These are phyloP conservation scores for Cheilosia grossa DNA, from an alignment of 2,888 invertebrate species.

Conservation along the genomic window DNA sequence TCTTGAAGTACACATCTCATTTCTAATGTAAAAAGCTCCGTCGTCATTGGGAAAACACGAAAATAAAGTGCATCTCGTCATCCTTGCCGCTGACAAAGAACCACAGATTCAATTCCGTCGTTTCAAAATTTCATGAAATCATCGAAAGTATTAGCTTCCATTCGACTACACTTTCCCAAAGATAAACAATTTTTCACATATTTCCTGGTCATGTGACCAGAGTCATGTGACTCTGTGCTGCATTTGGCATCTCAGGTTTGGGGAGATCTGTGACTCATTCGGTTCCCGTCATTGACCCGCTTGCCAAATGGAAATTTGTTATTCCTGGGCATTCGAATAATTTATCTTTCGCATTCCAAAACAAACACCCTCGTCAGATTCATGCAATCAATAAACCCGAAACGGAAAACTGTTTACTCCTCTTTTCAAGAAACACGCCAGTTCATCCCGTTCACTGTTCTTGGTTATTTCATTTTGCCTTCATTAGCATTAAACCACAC, in stretches of 20 bases:
- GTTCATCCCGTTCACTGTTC: background rate
- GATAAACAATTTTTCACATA: slow-evolving; percentile 7
- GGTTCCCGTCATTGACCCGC: slow-evolving; percentile 21
- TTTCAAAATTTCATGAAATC: slow-evolving; percentile 18
- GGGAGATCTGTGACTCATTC: slow-evolving; percentile 10
- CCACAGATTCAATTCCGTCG: too few species aligned
- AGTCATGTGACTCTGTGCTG: slow-evolving; percentile 4
- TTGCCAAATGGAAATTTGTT: slow-evolving; percentile 36
- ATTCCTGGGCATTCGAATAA: slow-evolving; percentile 13
- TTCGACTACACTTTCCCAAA: background rate
- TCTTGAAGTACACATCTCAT: too few species aligned
- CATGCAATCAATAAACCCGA: slow-evolving; percentile 35
- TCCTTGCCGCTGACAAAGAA: too few species aligned
- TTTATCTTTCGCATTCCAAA: slow-evolving; percentile 30
- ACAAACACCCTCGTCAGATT: slow-evolving; percentile 6
- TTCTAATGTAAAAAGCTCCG: background rate
- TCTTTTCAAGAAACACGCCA: slow-evolving; percentile 5
- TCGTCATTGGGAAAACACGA: background rate
- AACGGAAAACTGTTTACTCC: slow-evolving; percentile 7
- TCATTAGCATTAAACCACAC: slow-evolving; percentile 47
- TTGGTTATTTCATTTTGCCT: slow-evolving; percentile 14
- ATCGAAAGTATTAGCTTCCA: background rate
- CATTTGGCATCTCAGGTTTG: slow-evolving; percentile 10
- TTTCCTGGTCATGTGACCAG: too few species aligned
- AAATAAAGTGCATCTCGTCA: background rate